Percentiles rank a stretch among this genome's conserved stretches.
phyloP scores from a whole-genome alignment of 2,888 invertebrate species.

The Macrosiphum euphorbiae region DNA sequence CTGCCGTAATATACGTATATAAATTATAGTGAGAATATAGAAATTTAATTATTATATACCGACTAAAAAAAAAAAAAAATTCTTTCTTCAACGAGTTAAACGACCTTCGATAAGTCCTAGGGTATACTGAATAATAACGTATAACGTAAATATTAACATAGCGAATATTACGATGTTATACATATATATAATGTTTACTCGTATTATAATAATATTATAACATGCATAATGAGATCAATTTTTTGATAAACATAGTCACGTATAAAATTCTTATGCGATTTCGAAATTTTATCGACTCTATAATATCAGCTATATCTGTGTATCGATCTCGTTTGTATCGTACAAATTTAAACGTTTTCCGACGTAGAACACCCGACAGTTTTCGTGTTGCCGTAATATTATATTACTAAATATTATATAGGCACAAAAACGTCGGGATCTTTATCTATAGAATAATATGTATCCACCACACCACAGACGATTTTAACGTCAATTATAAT shows the following conservation, averaged over 20 bases:
- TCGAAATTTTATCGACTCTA: neutral
- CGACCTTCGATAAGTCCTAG: neutral
- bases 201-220: too few species aligned
- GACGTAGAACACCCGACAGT: too few species aligned
- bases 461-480: neutral
- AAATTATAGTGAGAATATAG: neutral
- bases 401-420: neutral
- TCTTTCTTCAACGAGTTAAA: neutral
- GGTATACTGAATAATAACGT: neutral
- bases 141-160: neutral
- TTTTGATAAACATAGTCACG: neutral
- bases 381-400: neutral
- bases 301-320: too few species aligned
- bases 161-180: neutral
- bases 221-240: neutral
- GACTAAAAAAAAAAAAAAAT: neutral
- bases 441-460: neutral
- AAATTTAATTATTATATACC: neutral
- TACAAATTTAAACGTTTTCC: neutral
- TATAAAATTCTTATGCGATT: neutral
- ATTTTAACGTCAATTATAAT: neutral
- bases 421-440: neutral
- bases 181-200: neutral
- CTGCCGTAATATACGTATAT: neutral
- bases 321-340: neutral